Conservation (phyloP, 1,140 invertebrate species). For the Scylla paramamosain region DNA sequence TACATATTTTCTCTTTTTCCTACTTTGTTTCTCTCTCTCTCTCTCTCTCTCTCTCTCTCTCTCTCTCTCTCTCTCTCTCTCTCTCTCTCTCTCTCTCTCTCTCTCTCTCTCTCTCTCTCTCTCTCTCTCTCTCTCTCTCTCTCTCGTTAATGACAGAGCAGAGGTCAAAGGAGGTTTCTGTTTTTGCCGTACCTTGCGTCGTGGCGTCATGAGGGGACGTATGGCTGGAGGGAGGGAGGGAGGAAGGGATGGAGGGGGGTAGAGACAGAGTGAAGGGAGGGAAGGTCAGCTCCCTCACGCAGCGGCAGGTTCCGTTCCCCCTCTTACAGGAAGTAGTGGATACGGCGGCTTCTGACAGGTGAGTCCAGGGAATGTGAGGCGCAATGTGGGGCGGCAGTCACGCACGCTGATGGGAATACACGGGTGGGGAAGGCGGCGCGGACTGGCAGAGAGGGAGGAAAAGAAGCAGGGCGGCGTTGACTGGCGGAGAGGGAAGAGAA, state of each 20-base stretch:
- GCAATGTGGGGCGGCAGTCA: neutral
- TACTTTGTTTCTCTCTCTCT: slow-evolving; percentile 48
- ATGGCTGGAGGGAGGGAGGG: neutral
- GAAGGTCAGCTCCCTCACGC: neutral
- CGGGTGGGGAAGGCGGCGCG: too few species aligned
- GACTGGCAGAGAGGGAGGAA: too few species aligned
- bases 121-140: neutral
- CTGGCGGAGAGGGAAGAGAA: too few species aligned
- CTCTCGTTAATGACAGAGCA: neutral
- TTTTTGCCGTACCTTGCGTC: neutral
- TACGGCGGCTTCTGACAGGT: neutral
- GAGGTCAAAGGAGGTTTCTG: neutral
- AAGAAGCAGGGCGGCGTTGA: too few species aligned
- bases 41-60: slow-evolving; percentile 31
- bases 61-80: neutral
- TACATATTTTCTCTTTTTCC: slow-evolving; percentile 39
- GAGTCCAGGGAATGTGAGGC: neutral
- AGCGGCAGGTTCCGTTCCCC: neutral
- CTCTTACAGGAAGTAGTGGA: slow-evolving; percentile 4
- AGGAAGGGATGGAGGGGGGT: neutral
- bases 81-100: neutral
- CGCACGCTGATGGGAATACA: neutral
- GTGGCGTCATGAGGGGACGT: neutral
- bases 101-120: neutral
- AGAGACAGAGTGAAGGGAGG: neutral